Base-by-base conservation (phyloP, 2,113 vertebrate genomes). In the Falcunculus frontatus region DNA sequence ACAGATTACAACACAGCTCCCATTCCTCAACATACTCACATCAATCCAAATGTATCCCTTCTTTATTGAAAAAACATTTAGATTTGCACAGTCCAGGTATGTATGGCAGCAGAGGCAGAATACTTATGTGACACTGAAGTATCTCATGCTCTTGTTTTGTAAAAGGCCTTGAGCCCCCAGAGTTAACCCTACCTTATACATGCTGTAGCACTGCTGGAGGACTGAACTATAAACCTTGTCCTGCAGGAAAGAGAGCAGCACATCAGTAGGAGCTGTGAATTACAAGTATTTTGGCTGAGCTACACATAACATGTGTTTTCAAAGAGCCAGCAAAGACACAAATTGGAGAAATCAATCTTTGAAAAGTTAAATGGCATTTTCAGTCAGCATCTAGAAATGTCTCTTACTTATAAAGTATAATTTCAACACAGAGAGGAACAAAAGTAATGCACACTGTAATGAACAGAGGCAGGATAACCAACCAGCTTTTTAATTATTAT, bases 181-280 rank as follows among this genome's bases (percentile, higher is more conserved):
- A 10, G 13, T 47, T 11, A 44, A 29, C 37, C 97, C 97, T 96
- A 99, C 99, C 99, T 99, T 99, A 97, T 99, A 99, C 99, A 99
- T 99, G 95, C 98, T 99, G 97, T 99, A 99, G 98, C 99, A 99
- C 90, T 99, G 98, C 83, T 98, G 98, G 23, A 99, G 97, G 37
- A 99, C 99, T 3, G 99, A 99, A 26, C 99, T 99, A 50, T 99
- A 99, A 19, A 99, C 99, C n/a, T 99, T 99, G 97, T 99, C 99
- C 99, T 99, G 69, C 47, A 89, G 83, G 80, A 96, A n/a, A 84
- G 12, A 85, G 47, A 92, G 42, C 87, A 87, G 7, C 57, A 27
- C 33, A 26, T 91, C 55, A 96, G 29, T 14, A 68, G 11, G 22
- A 49, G 32, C 64, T 67, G 37, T 85, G n/a, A 44, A 63, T 41